Percentiles rank a stretch among this genome's conserved stretches.
These are phyloP conservation scores for Nemotelus pantherinus DNA, from an alignment of 2,888 invertebrate species.

Conservation along the genomic window DNA sequence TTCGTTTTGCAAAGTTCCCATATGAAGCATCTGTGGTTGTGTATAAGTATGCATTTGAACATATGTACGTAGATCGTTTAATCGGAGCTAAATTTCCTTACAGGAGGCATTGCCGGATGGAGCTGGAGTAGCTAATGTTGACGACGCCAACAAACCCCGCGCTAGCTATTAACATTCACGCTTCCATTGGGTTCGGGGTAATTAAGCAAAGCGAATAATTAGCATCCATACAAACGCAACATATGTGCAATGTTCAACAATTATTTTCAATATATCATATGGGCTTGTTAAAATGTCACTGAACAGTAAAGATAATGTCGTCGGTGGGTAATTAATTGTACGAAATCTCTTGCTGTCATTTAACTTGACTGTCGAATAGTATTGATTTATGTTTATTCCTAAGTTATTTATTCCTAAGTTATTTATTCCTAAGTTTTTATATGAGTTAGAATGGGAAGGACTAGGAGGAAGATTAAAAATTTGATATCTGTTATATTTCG, in stretches of 20 bases:
- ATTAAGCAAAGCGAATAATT: slow-evolving; percentile 45
- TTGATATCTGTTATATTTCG: no score
- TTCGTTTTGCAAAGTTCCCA: slow-evolving; percentile 26
- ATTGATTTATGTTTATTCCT: no score
- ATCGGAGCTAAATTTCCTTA: slow-evolving; percentile 34
- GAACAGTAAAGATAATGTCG: slow-evolving; percentile 34
- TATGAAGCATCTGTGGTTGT: not conserved
- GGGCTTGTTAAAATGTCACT: slow-evolving; percentile 38
- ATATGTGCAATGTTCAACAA: slow-evolving; percentile 44
- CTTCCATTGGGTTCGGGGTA: slow-evolving; percentile 40
- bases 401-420: no score
- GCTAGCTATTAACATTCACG: slow-evolving; percentile 34
- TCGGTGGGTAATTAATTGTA: slow-evolving; percentile 34
- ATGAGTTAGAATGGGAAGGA: no score
- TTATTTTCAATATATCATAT: slow-evolving; percentile 42
- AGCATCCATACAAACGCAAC: slow-evolving; percentile 40
- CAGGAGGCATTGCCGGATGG: slow-evolving; percentile 16
- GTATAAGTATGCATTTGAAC: slow-evolving; percentile 6
- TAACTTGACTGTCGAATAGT: no score
- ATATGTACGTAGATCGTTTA: slow-evolving; percentile 29
- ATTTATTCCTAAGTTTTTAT: no score
- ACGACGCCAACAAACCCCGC: slow-evolving; percentile 18
- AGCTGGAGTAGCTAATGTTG: slow-evolving; percentile 25
- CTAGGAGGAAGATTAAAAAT: no score
- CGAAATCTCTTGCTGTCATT: not conserved